Percentiles rank a stretch among this genome's conserved stretches.
phyloP scores from a whole-genome alignment of 2,797 vertebrate genomes.

The Sorex maritimensis region DNA sequence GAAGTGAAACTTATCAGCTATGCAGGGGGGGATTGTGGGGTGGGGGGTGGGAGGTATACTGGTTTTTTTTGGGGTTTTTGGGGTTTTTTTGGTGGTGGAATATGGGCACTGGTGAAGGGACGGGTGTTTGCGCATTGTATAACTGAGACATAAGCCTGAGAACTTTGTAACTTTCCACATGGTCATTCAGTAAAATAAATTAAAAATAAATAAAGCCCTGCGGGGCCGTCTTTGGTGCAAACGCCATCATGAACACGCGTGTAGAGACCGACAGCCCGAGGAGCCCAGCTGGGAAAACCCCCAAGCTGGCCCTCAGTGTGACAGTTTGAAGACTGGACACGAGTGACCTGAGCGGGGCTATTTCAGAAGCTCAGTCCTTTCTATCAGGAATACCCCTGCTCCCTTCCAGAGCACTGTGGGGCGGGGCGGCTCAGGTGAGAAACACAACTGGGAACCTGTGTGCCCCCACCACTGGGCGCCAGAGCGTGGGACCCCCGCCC shows the following conservation, averaged over 20 bases:
- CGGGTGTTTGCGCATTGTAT: too few species aligned
- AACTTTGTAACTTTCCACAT: too few species aligned
- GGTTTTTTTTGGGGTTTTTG: too few species aligned
- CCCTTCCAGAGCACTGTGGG: not conserved
- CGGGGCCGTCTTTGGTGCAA: conserved; percentile 7
- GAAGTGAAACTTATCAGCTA: too few species aligned
- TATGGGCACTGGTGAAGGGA: too few species aligned
- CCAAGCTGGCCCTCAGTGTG: not conserved
- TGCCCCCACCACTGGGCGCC: conserved; percentile 70
- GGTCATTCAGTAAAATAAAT: too few species aligned
- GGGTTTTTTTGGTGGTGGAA: too few species aligned
- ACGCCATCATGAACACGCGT: not conserved
- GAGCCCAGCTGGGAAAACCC: conserved; percentile 11
- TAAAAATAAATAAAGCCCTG: not conserved
- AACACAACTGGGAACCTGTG: conserved; percentile 7
- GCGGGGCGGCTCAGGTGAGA: not conserved
- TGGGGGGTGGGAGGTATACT: too few species aligned
- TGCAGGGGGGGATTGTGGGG: too few species aligned
- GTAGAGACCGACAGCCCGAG: conserved; percentile 29
- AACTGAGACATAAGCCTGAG: too few species aligned
- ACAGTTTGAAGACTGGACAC: not conserved
- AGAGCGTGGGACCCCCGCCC: not conserved
- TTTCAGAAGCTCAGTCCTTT: conserved; percentile 24
- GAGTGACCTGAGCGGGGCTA: conserved; percentile 1
- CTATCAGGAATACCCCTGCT: conserved; percentile 23